Evolutionary conservation across 2,888 invertebrate species (phyloP), one percentile per base, ranked within the genome.

Genomic region (Tribolium freemani): DNA sequence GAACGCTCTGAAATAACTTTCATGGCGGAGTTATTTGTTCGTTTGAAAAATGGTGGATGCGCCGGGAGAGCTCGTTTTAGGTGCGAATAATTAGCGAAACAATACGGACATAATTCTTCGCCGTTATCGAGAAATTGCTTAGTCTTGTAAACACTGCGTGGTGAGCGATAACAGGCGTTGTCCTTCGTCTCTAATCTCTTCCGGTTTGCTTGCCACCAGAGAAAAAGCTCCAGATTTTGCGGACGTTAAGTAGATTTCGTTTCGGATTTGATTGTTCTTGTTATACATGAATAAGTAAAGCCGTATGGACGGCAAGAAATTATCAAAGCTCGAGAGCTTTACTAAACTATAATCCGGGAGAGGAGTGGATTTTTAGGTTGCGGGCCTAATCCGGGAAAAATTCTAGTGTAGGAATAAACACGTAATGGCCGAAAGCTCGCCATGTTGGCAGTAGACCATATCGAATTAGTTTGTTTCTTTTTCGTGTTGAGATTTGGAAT

Each of bases 141-240:
- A 66, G 13, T 44, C 54, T 66, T 54, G 66, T 66, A 66, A 66
- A 66, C 66, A 66, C 66, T 66, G 66, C 54, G 44, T 4, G 11
- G 16, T 8, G 21, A 26, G 45, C 66, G 66, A 66, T 66, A 66
- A 66, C 54, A 61, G 53, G 1, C 16, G n/a, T 10, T 44, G 57
- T 60, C 48, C 48, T n/a, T 58, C 58, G n/a, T 61, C 10, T 45
- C 53, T 66, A 66, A 66, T 66, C 66, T 54, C 44, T 66, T 53
- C 53, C 30, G 13, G 66, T 44, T 66, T 66, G 66, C 45, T 66
- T 66, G 21, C 11, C 11, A 11, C 16, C 16, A 2, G 11, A 11
- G 11, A 8, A 13, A 16, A 48, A 48, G 11, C 48, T 48, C 48
- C 6, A 11, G 4, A 8, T 13, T 51, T 63, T 63, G 54, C 66